Evolutionary conservation across 1,140 invertebrate species (phyloP).

Genomic region (Daktulosphaira vitifoliae): DNA sequence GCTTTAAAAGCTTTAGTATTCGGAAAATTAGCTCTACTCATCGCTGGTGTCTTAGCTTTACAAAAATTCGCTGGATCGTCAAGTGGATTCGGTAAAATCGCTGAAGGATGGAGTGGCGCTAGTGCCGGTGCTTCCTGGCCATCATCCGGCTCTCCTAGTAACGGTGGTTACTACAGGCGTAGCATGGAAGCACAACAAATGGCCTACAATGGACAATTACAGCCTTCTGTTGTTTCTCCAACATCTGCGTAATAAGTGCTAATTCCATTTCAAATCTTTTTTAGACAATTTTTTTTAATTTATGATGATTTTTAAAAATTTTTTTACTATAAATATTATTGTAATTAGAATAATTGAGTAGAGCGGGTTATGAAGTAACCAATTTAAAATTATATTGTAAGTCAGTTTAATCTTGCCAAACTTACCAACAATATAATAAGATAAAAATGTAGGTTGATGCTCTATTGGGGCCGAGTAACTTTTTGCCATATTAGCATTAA

Average conservation of each 20-base stretch:
- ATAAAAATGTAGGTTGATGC: too few relatives aligned
- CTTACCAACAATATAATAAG: too few relatives aligned
- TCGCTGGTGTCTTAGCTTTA: slow-evolving; percentile 56
- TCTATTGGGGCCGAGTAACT: slow-evolving; percentile 11
- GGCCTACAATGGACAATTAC: slow-evolving; percentile 52
- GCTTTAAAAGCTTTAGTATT: slow-evolving; percentile 64
- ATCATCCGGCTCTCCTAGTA: slow-evolving; percentile 41
- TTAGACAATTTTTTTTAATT: not conserved
- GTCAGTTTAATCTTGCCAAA: too few relatives aligned
- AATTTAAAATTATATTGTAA: too few relatives aligned
- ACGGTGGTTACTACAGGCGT: slow-evolving; percentile 43
- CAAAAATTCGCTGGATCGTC: slow-evolving; percentile 52
- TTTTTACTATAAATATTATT: too few relatives aligned
- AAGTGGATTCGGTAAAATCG: slow-evolving; percentile 41
- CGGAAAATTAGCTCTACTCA: slow-evolving; percentile 62
- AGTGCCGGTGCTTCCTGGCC: slow-evolving; percentile 35
- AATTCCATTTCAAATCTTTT: not conserved
- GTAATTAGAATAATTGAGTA: too few relatives aligned
- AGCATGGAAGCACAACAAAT: slow-evolving; percentile 50
- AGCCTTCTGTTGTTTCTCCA: not conserved
- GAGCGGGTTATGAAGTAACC: too few relatives aligned
- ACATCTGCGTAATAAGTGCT: not conserved
- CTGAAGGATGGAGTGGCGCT: slow-evolving; percentile 32
- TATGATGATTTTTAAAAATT: too few relatives aligned
- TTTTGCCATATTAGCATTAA: slow-evolving; percentile 30